Percentiles rank a stretch among this genome's conserved stretches.
These are phyloP conservation scores for Rhipidura dahli DNA, from an alignment of 2,113 vertebrate genomes.

Conservation along the genomic window DNA sequence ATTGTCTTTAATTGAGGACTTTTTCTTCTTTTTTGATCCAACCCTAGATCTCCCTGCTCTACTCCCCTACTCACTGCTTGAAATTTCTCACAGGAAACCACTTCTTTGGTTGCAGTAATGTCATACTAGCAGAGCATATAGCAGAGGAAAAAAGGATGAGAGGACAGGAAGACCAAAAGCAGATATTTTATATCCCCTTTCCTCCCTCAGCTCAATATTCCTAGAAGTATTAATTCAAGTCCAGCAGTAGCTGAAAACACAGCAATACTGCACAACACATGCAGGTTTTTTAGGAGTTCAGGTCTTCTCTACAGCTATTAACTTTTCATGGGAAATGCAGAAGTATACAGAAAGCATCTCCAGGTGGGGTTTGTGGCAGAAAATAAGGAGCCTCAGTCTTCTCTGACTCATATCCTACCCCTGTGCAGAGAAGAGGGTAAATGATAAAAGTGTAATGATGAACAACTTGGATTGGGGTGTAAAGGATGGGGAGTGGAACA, in stretches of 20 bases:
- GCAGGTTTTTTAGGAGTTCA: not conserved
- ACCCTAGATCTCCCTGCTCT: not conserved
- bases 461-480: not conserved
- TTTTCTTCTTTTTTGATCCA: not conserved
- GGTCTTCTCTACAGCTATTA: not conserved
- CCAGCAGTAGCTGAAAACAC: not conserved
- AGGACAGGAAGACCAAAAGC: not conserved
- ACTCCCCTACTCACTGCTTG: not conserved
- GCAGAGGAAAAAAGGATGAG: not conserved
- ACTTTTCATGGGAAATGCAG: not conserved
- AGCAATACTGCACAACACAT: not conserved
- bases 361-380: not conserved
- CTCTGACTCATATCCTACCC: not conserved
- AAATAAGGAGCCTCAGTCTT: not conserved
- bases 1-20: not conserved
- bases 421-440: not conserved
- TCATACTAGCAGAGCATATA: not conserved
- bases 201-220: not conserved
- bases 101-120: not conserved
- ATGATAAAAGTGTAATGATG: not conserved
- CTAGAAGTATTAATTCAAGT: not conserved
- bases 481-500: rapidly evolving
- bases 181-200: not conserved
- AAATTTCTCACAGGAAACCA: not conserved
- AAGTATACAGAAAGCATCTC: not conserved